phyloP scores from a whole-genome alignment of 2,113 vertebrate species.

The Nesospiza acunhae region DNA sequence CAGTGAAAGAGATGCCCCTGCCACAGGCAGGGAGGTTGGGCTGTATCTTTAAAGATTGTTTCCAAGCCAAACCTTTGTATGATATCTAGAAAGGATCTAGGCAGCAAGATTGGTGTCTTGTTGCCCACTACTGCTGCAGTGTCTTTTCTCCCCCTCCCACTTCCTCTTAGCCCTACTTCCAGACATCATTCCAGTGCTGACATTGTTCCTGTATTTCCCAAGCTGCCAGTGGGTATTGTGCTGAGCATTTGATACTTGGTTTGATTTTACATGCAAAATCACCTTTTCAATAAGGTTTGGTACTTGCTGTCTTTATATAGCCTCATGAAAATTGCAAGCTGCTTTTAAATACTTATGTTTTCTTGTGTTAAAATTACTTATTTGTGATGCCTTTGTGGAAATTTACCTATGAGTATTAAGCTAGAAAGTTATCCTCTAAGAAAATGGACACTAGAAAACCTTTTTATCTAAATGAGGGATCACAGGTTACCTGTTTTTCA shows the following conservation, averaged over 20 bases:
- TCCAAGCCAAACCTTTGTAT: neutral
- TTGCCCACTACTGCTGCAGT: neutral
- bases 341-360: neutral
- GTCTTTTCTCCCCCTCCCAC: neutral
- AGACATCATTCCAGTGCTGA: neutral
- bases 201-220: neutral
- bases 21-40: neutral
- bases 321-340: neutral
- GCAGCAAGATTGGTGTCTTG: neutral
- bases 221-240: neutral
- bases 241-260: neutral
- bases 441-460: neutral
- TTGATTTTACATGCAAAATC: neutral
- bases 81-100: neutral
- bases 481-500: neutral
- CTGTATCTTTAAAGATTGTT: neutral
- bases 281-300: neutral
- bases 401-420: neutral
- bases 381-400: neutral
- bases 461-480: neutral
- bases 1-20: neutral
- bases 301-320: neutral
- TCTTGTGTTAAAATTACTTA: neutral
- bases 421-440: neutral
- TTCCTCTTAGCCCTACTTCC: neutral